phyloP scores from a whole-genome alignment of 1,140 invertebrate genomes.

The Cyclargus thomasi region DNA sequence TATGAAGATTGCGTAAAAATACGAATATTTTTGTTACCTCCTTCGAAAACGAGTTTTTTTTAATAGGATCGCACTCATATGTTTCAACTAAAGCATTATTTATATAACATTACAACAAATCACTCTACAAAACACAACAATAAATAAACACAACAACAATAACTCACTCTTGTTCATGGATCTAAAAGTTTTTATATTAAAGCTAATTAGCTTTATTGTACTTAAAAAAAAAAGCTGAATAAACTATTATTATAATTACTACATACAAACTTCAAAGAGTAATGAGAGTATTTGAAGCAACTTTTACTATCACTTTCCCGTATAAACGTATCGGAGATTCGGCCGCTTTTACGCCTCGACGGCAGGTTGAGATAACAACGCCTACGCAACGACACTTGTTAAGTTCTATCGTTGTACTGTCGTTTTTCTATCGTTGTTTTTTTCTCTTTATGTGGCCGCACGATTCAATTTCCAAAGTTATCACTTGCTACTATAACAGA shows the following conservation, averaged over 20 bases:
- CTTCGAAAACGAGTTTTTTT: no score
- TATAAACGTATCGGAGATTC: constrained; percentile 26
- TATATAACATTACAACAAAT: no score
- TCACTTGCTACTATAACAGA: not conserved
- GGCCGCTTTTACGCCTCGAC: constrained; percentile 32
- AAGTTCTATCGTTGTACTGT: constrained; percentile 29
- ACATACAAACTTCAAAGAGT: constrained; percentile 10
- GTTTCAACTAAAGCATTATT: no score
- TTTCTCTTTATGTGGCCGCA: constrained; percentile 7
- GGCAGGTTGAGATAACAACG: constrained; percentile 30
- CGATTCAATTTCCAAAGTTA: not conserved
- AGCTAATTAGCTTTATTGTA: no score
- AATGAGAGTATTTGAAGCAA: constrained; percentile 17
- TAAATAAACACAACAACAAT: no score
- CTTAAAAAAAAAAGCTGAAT: no score
- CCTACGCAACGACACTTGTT: constrained; percentile 48
- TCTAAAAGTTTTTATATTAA: no score
- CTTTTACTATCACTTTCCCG: constrained; percentile 30
- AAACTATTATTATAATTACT: not conserved
- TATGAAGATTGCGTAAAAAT: no score
- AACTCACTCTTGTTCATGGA: no score
- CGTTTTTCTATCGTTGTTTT: constrained; percentile 22
- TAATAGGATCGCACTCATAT: no score
- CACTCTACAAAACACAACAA: no score
- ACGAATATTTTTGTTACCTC: no score